Evolutionary conservation across 2,113 vertebrate genomes (phyloP).

Genomic region (Melanotaenia duboulayi): DNA sequence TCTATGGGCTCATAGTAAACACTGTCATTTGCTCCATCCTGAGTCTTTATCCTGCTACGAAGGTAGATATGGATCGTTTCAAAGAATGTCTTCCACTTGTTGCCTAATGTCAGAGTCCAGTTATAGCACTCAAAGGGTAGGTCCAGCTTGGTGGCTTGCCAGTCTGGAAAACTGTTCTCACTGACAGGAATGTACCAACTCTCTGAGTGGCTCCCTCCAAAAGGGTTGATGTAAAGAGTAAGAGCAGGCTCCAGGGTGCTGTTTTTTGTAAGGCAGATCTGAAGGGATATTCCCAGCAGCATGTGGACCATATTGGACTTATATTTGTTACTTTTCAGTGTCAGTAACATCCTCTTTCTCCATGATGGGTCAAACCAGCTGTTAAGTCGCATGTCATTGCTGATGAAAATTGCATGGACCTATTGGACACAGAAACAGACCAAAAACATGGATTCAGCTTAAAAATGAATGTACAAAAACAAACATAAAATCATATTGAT

Average conservation of each 20-base stretch:
- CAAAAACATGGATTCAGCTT: neutral
- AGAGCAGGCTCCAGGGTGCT: conserved; percentile 96
- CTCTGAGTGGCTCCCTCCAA: conserved; percentile 98
- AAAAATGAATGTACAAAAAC: neutral
- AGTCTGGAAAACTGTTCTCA: conserved; percentile 93
- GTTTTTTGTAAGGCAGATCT: conserved; percentile 97
- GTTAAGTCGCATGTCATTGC: conserved; percentile 98
- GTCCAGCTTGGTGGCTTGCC: conserved; percentile 93
- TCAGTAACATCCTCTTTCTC: conserved; percentile 96
- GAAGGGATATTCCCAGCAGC: conserved; percentile 94
- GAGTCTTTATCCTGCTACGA: conserved; percentile 91
- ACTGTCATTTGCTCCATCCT: conserved; percentile 87
- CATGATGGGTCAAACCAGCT: conserved; percentile 99
- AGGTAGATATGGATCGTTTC: conserved; percentile 97
- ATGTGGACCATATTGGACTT: conserved; percentile 97
- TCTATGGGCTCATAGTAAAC: conserved; percentile 94
- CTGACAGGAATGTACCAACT: conserved; percentile 96
- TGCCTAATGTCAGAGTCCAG: conserved; percentile 95
- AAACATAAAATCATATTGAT: neutral
- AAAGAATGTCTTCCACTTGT: conserved; percentile 99
- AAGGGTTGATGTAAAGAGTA: conserved; percentile 95
- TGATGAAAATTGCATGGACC: conserved; percentile 98
- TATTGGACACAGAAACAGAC: conserved; percentile 22
- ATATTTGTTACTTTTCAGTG: conserved; percentile 98
- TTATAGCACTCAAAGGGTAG: conserved; percentile 95